Evolutionary conservation across 1,140 invertebrate species (phyloP).

Genomic region (Sarcophaga bullata): DNA sequence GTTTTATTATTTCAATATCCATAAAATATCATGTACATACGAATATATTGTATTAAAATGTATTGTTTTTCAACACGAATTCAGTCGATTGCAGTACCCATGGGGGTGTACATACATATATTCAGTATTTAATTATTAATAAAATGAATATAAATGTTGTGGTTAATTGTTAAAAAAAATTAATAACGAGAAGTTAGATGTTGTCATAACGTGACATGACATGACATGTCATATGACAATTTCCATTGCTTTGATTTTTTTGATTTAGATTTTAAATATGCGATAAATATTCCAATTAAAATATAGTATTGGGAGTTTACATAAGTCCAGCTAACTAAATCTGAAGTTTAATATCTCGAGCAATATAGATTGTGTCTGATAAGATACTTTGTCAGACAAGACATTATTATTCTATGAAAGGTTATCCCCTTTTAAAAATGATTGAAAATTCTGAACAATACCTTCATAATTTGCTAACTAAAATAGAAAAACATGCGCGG

Average conservation of each 20-base stretch:
- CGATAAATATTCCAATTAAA: not conserved
- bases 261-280: not conserved
- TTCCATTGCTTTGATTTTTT: not conserved
- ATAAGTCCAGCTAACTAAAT: too few relatives aligned
- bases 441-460: too few relatives aligned
- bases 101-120: not conserved
- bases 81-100: not conserved
- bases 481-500: too few relatives aligned
- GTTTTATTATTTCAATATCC: not conserved
- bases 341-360: too few relatives aligned
- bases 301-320: too few relatives aligned
- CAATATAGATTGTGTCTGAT: too few relatives aligned
- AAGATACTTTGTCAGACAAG: too few relatives aligned
- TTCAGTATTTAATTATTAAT: constrained; percentile 1
- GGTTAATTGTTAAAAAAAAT: constrained; percentile 1
- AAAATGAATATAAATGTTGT: not conserved
- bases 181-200: not conserved
- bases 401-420: too few relatives aligned
- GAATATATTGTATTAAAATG: too few relatives aligned
- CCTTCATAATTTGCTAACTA: too few relatives aligned
- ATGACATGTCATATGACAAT: not conserved
- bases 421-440: too few relatives aligned
- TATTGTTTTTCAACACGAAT: not conserved
- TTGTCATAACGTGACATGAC: not conserved
- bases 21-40: too few relatives aligned